Evolutionary conservation across 2,113 vertebrate species (phyloP), one percentile per base, ranked within the genome.

Genomic region (Arvicanthis niloticus): DNA sequence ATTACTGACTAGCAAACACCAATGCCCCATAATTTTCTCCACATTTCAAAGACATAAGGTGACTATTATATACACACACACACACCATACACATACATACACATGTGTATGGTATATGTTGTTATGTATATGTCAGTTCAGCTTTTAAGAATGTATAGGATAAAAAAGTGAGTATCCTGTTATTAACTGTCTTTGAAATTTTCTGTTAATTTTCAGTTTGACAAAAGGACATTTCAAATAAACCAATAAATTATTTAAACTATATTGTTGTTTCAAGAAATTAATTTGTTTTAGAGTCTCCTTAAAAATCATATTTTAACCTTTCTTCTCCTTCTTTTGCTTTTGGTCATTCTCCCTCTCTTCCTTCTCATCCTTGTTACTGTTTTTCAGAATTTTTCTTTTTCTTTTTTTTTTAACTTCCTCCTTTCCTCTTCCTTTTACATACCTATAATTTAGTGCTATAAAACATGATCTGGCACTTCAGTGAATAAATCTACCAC

Each of bases 31-130:
- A 60, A 42, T 97, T 96, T 88, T 91, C 85, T 93, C 95, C 68
- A 96, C 89, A 91, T 94, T 98, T 96, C 48, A 97, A 98, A 98
- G 98, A 97, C 56, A 96, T 97, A 95, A 93, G 70, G 86, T 98
- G 97, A 94, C 82, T 98, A 98, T 99, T 98, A 97, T 97, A n/a
- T 1, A 42, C 17, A 42, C 10, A 75, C 9, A 42, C 0, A 22
- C 40, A 75, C 21, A 24, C 9, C 4, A 22, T 4, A 34, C 5
- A 21, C 19, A 10, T 1, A 53, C 15, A 37, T 1, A 22, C 17
- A 37, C 10, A n/a, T 19, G 19, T 72, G 15, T 17, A 8, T 73
- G 17, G 17, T 73, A 1, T 40, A 21, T 72, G 37, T 40, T 72
- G 5, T 72, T 21, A 10, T 73, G n/a, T 40, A 10, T 77, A 51